These are phyloP conservation scores for Trichogramma dendrolimi DNA, from an alignment of 2,888 invertebrate species.

Conservation along the genomic window DNA sequence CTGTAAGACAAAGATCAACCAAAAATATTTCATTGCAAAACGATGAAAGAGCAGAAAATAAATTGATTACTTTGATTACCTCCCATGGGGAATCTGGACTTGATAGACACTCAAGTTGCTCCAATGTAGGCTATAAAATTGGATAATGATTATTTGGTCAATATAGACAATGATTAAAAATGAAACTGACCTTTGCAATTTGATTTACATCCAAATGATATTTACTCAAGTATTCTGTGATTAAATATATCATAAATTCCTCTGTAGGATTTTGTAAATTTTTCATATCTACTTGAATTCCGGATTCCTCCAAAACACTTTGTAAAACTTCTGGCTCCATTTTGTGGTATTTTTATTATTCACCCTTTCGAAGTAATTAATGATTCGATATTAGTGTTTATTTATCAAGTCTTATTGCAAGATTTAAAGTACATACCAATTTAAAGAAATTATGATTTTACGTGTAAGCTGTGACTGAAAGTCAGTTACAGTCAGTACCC, in stretches of 20 bases:
- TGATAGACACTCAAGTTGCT: slow-evolving; percentile 28
- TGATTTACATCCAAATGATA: slow-evolving; percentile 31
- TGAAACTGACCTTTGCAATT: slow-evolving; percentile 30
- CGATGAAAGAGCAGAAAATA: slow-evolving; percentile 28
- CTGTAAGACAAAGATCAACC: slow-evolving; percentile 32
- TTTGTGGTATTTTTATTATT: not conserved
- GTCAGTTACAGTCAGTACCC: too few relatives aligned
- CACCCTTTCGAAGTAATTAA: not conserved
- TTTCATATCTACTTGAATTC: slow-evolving; percentile 27
- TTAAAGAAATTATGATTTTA: too few relatives aligned
- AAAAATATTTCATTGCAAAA: slow-evolving; percentile 32
- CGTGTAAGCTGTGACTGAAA: too few relatives aligned
- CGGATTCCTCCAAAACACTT: slow-evolving; percentile 24
- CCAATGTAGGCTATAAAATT: slow-evolving; percentile 29
- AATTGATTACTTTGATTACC: slow-evolving; percentile 30
- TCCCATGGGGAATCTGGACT: slow-evolving; percentile 28
- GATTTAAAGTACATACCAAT: too few relatives aligned
- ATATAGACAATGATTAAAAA: slow-evolving; percentile 1
- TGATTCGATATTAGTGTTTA: too few relatives aligned
- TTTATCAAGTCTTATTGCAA: too few relatives aligned
- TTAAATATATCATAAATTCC: slow-evolving; percentile 31
- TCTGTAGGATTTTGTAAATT: slow-evolving; percentile 34
- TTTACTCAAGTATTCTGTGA: slow-evolving; percentile 31
- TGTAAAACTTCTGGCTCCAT: slow-evolving; percentile 35
- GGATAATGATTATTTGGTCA: not conserved